These are phyloP conservation scores for Chelonus formosanus DNA, from an alignment of 2,888 invertebrate species.

Conservation along the genomic window DNA sequence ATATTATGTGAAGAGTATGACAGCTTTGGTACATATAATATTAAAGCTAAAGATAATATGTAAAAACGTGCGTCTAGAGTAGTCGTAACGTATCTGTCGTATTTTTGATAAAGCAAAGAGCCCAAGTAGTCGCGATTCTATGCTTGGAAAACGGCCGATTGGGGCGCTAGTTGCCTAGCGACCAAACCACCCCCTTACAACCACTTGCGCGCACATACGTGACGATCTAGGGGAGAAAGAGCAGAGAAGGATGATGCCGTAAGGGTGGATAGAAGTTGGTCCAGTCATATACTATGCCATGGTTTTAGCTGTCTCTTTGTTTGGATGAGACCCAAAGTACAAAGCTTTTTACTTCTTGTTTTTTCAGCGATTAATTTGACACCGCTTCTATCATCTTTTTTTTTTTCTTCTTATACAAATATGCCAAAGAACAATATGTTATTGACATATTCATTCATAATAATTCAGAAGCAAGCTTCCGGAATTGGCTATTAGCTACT, in stretches of 20 bases:
- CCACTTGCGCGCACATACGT: slow-evolving; percentile 35
- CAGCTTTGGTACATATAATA: too few species aligned
- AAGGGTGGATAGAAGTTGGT: slow-evolving; percentile 9
- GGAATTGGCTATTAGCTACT: too few species aligned
- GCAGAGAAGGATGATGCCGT: slow-evolving; percentile 4
- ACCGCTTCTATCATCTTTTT: slow-evolving; percentile 5
- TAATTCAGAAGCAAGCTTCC: too few species aligned
- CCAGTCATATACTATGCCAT: slow-evolving; percentile 13
- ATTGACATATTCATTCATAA: slow-evolving; percentile 7
- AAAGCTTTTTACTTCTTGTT: slow-evolving; percentile 13
- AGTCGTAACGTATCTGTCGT: slow-evolving; percentile 4
- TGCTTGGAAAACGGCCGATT: slow-evolving; percentile 38
- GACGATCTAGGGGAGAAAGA: slow-evolving; percentile 28
- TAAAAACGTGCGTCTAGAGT: background rate
- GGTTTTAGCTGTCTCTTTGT: slow-evolving; percentile 16
- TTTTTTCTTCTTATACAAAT: background rate
- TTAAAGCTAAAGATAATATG: slow-evolving; percentile 3
- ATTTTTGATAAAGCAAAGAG: slow-evolving; percentile 16
- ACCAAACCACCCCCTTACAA: slow-evolving; percentile 28
- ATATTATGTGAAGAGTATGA: too few species aligned
- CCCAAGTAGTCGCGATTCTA: slow-evolving; percentile 34
- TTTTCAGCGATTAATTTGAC: slow-evolving; percentile 15
- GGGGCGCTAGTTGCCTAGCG: slow-evolving; percentile 47
- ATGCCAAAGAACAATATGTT: slow-evolving; percentile 12
- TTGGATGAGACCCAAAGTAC: slow-evolving; percentile 17